A percentile compares a stretch with the other conserved stretches of the same genome.
These are phyloP conservation scores for Drosophila subpulchrella DNA, from an alignment of 1,140 invertebrate genomes.

Conservation along the genomic window DNA sequence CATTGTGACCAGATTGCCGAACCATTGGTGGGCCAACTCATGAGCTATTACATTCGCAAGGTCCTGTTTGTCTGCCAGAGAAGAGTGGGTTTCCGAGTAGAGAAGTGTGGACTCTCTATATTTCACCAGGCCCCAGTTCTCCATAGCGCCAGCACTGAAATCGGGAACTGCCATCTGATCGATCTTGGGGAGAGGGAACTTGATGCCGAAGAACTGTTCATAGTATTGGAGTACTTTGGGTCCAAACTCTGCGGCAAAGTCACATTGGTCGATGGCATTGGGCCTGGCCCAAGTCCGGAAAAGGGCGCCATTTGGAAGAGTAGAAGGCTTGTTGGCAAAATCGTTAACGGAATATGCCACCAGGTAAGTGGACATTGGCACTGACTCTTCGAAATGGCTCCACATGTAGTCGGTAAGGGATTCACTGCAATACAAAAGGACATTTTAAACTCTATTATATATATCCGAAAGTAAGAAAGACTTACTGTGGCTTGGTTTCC, in stretches of 20 bases:
- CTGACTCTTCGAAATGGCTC: slow-evolving; percentile 88
- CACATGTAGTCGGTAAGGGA: slow-evolving; percentile 71
- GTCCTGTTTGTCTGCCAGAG: slow-evolving; percentile 86
- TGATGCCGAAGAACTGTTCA: slow-evolving; percentile 89
- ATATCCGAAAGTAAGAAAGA: neutral
- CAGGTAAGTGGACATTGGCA: slow-evolving; percentile 93
- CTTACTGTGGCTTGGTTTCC: slow-evolving; percentile 53
- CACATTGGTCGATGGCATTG: slow-evolving; percentile 88
- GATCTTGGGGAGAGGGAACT: slow-evolving; percentile 88
- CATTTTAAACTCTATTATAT: neutral
- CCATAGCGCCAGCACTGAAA: slow-evolving; percentile 90
- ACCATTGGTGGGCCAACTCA: slow-evolving; percentile 93
- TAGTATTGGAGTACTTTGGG: slow-evolving; percentile 87
- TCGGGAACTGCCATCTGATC: slow-evolving; percentile 92
- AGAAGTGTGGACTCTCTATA: slow-evolving; percentile 72
- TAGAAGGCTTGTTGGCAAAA: slow-evolving; percentile 87
- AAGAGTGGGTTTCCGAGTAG: slow-evolving; percentile 84
- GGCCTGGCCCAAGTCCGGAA: slow-evolving; percentile 86
- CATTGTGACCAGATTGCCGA: slow-evolving; percentile 90
- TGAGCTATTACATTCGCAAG: slow-evolving; percentile 90
- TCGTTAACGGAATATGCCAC: slow-evolving; percentile 91
- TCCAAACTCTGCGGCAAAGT: slow-evolving; percentile 86
- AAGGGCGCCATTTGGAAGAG: slow-evolving; percentile 87
- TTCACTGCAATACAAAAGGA: neutral
- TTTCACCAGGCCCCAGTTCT: slow-evolving; percentile 89